Evolutionary conservation across 2,888 invertebrate genomes (phyloP).

Genomic region (Lobophora halterata): DNA sequence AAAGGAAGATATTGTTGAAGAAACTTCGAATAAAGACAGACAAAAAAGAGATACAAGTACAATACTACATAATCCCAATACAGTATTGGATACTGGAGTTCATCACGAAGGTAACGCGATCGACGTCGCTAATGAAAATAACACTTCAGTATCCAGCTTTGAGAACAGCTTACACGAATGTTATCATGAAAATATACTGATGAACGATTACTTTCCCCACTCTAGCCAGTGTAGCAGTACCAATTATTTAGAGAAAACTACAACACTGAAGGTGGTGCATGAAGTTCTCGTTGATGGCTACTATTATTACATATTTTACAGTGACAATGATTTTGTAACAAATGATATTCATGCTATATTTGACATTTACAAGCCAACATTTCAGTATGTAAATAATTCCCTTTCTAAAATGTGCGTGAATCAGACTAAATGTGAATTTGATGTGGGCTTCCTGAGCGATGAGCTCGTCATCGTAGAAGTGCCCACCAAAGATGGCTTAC

Average conservation of each 20-base stretch:
- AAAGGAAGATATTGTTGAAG: constrained; percentile 9
- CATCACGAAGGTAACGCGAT: constrained; percentile 88
- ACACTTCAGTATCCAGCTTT: constrained; percentile 90
- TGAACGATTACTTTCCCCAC: constrained; percentile 86
- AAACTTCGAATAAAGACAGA: constrained; percentile 31
- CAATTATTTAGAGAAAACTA: constrained; percentile 84
- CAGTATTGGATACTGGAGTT: constrained; percentile 86
- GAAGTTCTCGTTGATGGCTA: constrained; percentile 89
- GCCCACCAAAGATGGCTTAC: constrained; percentile 89
- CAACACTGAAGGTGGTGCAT: constrained; percentile 84
- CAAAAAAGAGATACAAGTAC: constrained; percentile 53
- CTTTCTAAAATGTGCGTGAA: constrained; percentile 87
- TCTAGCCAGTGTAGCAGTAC: constrained; percentile 85
- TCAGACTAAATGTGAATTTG: constrained; percentile 88
- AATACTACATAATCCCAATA: constrained; percentile 68
- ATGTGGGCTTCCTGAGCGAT: constrained; percentile 85
- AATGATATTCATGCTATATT: constrained; percentile 92
- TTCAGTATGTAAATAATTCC: constrained; percentile 86
- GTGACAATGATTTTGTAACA: constrained; percentile 89
- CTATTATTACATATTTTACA: constrained; percentile 94
- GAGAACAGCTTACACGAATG: constrained; percentile 88
- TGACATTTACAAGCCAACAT: constrained; percentile 92
- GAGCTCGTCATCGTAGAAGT: constrained; percentile 92
- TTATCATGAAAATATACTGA: constrained; percentile 87
- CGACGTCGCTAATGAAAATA: constrained; percentile 81